Evolutionary conservation across 2,113 vertebrate species (phyloP), one percentile per base, ranked within the genome.

Genomic region (Oncorhynchus masou): DNA sequence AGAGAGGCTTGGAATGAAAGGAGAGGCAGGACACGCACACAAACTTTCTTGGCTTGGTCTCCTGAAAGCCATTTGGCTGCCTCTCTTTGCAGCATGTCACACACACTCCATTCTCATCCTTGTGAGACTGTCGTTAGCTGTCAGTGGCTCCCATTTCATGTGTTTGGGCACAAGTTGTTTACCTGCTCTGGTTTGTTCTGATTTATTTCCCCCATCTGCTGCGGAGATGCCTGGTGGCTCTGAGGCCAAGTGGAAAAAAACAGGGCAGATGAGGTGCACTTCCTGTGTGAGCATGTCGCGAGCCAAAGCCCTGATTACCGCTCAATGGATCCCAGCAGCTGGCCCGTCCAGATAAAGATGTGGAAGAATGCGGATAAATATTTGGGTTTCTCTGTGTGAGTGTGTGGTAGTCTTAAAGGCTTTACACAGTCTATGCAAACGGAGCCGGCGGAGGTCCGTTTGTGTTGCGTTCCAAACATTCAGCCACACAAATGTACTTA

Each of bases 311-410:
- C 62, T 27, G 62, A 65, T 25, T 65, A 65, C 24, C 24, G 31
- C 13, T 5, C 64, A 69, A 75, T 8, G 6, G n/a, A 68, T 34
- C 34, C 16, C 19, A 74, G 73, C 73, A 81, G 76, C 79, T 74
- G 76, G 67, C 19, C 27, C 1, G 51, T 62, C 51, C 79, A 60
- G 76, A 72, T 69, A 62, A 75, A 73, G 71, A 68, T 79, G 74
- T 68, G 62, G 57, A 70, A 54, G 48, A 27, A 59, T 66, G 34
- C 34, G 51, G 25, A 31, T 51, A 64, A 20, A 22, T 39, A 57
- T 27, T 29, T 68, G 6, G 11, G n/a, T 62, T 64, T 60, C 19
- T 77, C 3, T 71, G 24, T 76, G 34, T 22, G 31, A 16, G 45
- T 7, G 57, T 45, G 15, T 77, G 69, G 20, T 27, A 51, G 25